These are phyloP conservation scores for Brachynemurus nebulosus DNA, from an alignment of 2,888 invertebrate species.

Conservation along the genomic window DNA sequence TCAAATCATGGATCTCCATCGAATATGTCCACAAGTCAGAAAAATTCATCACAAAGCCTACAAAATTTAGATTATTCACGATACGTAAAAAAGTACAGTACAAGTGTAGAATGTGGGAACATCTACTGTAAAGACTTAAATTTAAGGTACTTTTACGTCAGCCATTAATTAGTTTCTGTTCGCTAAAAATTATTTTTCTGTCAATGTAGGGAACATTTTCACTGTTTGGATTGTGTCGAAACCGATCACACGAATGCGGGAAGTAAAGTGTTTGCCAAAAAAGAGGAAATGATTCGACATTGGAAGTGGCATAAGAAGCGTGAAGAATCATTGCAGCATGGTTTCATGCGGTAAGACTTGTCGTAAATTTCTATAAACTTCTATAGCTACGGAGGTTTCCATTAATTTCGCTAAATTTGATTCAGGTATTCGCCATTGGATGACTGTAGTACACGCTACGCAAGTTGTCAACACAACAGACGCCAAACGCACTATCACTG, in stretches of 20 bases:
- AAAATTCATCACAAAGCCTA: slow-evolving; percentile 37
- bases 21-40: slow-evolving; percentile 36
- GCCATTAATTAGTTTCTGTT: slow-evolving; percentile 1
- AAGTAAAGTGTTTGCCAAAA: slow-evolving; percentile 83
- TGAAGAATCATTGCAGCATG: slow-evolving; percentile 90
- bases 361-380: not conserved
- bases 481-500: slow-evolving; percentile 97
- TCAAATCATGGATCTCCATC: slow-evolving; percentile 18
- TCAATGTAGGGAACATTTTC: slow-evolving; percentile 76
- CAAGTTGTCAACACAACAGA: slow-evolving; percentile 78
- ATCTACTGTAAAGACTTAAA: slow-evolving; percentile 77
- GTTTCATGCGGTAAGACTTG: slow-evolving; percentile 58
- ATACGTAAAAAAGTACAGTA: slow-evolving; percentile 75
- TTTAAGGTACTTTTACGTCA: slow-evolving; percentile 38
- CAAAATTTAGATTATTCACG: slow-evolving; percentile 69
- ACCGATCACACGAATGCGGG: slow-evolving; percentile 31
- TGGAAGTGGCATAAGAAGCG: slow-evolving; percentile 99
- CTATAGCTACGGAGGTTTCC: not conserved
- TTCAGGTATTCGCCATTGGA: slow-evolving; percentile 83
- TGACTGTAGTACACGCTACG: slow-evolving; percentile 80
- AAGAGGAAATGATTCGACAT: slow-evolving; percentile 97
- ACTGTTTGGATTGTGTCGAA: slow-evolving; percentile 67
- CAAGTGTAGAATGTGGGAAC: slow-evolving; percentile 70
- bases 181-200: too few relatives aligned
- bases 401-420: slow-evolving; percentile 19